Base-by-base conservation (phyloP, 2,113 vertebrate genomes). In the Entosphenus tridentatus region DNA sequence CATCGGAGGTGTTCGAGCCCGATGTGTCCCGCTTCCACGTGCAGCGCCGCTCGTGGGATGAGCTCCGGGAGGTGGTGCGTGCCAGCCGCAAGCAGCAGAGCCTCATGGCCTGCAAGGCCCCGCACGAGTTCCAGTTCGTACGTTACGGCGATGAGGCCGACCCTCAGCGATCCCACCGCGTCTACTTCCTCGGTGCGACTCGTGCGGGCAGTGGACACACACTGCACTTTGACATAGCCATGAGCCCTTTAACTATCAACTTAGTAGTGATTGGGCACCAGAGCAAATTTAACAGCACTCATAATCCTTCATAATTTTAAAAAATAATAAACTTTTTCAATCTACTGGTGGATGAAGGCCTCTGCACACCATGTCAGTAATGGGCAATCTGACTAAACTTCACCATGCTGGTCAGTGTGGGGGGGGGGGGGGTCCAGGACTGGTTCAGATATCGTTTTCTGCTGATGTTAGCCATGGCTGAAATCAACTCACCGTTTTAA, bases 81-180 rank as follows among this genome's bases (percentile, higher is more conserved):
- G 82, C 83, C 77, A 97, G 92, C 82, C 86, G 92, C 78, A 95
- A 88, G 79, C 85, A 86, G 75, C 87, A 85, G 0, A 88, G 89
- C 57, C 81, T 93, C 76, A 80, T 88, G 6, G 80, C 86, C 71
- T 91, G 80, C 82, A 95, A 92, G 80, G 87, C 89, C 1, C 90
- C 89, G 0, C 87, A 95, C 9, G 89, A 95, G 76, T 96, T 92
- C 80, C 88, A 87, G 76, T 95, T 95, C 16, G 82, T 91, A 72
- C 83, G 79, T 76, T 89, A 87, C 74, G 84, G 80, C 0, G 87
- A 92, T 1, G 86, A 88, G 70, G 77, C 80, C 3, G 83, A 86
- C 62, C 85, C 84, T 1, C 87, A 92, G 71, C 39, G 39, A 39
- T 89, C 89, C 1, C 90, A 93, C 67, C 87, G 89, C 58, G 84